Percentiles rank a stretch among this genome's conserved stretches.
These are phyloP conservation scores for Leistus spinibarbis DNA, from an alignment of 2,888 invertebrate genomes.

Conservation along the genomic window DNA sequence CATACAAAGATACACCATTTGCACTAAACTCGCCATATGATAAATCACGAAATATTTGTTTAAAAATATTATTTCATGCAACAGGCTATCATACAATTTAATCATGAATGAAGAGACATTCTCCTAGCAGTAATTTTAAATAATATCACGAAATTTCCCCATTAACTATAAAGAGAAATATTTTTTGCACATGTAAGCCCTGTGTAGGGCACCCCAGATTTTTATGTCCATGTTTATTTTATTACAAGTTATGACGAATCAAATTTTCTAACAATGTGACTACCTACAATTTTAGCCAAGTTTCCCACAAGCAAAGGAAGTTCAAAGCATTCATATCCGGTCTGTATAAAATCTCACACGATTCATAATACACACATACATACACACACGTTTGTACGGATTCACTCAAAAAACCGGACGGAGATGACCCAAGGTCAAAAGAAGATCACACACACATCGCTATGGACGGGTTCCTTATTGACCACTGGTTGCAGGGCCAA, in stretches of 20 bases:
- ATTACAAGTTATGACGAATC: not conserved
- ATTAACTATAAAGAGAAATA: no score
- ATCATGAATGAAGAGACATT: no score
- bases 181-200: no score
- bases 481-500: not conserved
- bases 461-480: not conserved
- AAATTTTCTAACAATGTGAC: not conserved
- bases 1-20: no score
- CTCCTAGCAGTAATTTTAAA: no score
- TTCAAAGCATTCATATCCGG: not conserved
- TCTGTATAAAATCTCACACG: not conserved
- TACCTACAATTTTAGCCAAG: not conserved
- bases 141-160: no score
- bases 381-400: no score
- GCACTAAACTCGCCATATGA: no score
- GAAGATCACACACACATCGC: not conserved
- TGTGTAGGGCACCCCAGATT: not conserved
- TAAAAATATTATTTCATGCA: no score
- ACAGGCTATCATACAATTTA: no score
- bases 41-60: no score
- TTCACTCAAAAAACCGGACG: not conserved
- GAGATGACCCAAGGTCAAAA: not conserved
- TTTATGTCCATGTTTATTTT: not conserved
- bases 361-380: not conserved
- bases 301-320: not conserved